Base-by-base conservation (phyloP, 2,888 invertebrate species). In the Ophion ellenae region DNA sequence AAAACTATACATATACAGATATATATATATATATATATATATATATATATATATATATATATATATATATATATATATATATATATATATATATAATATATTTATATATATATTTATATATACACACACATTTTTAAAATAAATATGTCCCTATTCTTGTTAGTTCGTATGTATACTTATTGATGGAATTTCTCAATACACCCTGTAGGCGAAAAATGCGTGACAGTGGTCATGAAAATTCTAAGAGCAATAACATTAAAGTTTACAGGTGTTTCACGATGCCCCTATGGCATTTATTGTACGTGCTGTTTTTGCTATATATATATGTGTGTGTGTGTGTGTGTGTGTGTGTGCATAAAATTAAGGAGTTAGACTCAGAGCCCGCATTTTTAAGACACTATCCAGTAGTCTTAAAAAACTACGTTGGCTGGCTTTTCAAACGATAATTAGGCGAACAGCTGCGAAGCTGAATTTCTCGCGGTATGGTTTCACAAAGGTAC, bases 221-320 rank as follows among this genome's bases (percentile, higher is more conserved):
- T 14, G 53, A 53, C 53, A 14, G 14, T 11, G 53, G 3, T 2
- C 53, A 14, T 53, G 53, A 53, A 53, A 53, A 53, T 53, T 53
- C 14, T 5, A 14, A 7, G n/a, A 70, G 47, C n/a, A 53, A 7
- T 47, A 32, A 53, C 17, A 71, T 36, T 32, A 36, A 59, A 32
- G 71, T 57, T 24, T 32, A 57, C 57, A 17, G 17, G 47, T 28
- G 28, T 14, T 76, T 32, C 36, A 73, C 14, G 59, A 73, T 53
- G 53, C 11, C 20, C 66, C n/a, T 20, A 53, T 53, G 53, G 24
- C 47, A 11, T 14, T 53, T 53, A 14, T 14, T 14, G 11, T 3
- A 14, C 4, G 53, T 14, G 11, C 14, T 11, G 3, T 53, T 11
- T 47, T 47, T 11, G 7, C 9, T 47, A 47, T 2, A 47, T 47